These are phyloP conservation scores for Cyprinodon brontotheroides DNA, from an alignment of 2,113 vertebrate species.

Conservation along the genomic window DNA sequence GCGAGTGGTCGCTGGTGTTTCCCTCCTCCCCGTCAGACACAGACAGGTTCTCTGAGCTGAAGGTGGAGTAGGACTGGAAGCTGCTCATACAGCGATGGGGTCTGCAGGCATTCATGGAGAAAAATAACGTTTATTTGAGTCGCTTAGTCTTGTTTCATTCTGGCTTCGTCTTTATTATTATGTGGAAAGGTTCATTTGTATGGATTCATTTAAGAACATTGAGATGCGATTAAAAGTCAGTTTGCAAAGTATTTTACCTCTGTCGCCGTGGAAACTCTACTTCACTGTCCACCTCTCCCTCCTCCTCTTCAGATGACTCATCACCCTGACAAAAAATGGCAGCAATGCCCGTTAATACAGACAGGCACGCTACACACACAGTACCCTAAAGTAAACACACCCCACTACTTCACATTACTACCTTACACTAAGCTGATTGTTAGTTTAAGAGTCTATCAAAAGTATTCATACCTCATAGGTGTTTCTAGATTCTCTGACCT, in stretches of 20 bases:
- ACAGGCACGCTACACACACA: background rate
- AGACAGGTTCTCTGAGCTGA: slow-evolving; percentile 97
- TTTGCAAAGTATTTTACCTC: slow-evolving; percentile 82
- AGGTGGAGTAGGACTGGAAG: slow-evolving; percentile 97
- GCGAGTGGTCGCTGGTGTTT: slow-evolving; percentile 97
- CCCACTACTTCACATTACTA: background rate
- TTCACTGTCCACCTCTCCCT: slow-evolving; percentile 98
- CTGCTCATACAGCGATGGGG: slow-evolving; percentile 95
- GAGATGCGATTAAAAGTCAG: slow-evolving; percentile 9
- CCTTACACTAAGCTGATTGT: background rate
- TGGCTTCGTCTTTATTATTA: background rate
- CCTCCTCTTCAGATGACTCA: slow-evolving; percentile 97
- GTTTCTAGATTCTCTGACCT: background rate
- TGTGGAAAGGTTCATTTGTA: background rate
- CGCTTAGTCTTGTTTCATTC: background rate
- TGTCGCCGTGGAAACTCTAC: slow-evolving; percentile 97
- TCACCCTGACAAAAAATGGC: slow-evolving; percentile 76
- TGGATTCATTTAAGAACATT: background rate
- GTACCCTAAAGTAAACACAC: background rate
- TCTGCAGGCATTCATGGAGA: slow-evolving; percentile 62
- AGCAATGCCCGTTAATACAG: slow-evolving; percentile 16
- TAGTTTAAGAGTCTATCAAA: background rate
- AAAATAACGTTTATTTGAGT: background rate
- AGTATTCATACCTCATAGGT: background rate
- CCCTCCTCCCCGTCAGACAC: slow-evolving; percentile 98